Evolutionary conservation across 2,113 vertebrate genomes (phyloP), one percentile per base, ranked within the genome.

Genomic region (Agelaius tricolor): DNA sequence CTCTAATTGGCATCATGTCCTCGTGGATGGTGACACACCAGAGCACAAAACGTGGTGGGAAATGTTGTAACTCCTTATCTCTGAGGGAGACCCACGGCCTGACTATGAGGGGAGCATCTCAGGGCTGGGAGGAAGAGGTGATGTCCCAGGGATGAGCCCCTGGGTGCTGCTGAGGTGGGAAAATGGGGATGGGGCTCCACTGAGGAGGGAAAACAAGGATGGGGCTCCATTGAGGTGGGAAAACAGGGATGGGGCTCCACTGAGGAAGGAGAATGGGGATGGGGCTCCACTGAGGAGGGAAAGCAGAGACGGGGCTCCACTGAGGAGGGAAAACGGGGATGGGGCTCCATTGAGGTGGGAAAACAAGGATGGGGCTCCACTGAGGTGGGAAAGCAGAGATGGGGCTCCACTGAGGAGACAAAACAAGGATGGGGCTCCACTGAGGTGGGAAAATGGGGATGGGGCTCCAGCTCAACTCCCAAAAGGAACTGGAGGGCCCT

Each of bases 91-190:
- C 18, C 51, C 37, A 2, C 0, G 1, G 33, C 19, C 58, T 3
- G 4, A 18, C 35, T 27, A 1, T 0, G 2, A 37, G 51, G 27
- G 84, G 55, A 28, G 62, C 76, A 7, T 30, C 37, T 13, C 5
- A 16, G 51, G 26, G 7, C 1, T 7, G 51, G 59, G 52, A 46
- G 35, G 7, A 8, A 0, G 28, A 9, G 9, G 5, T 0, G 12
- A 10, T 3, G 0, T 6, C n/a, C 57, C 11, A 11, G 33, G 26
- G 51, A 7, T 10, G 81, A 62, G 16, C 9, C 66, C 22, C 0
- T 13, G 63, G 71, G 17, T 0, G 1, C 73, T 52, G 73, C 58
- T 61, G 24, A 37, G 58, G 24, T 13, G 31, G 54, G 18, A 31
- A 33, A 21, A 33, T 9, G 19, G 31, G 54, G 54, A 57, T 33